Evolutionary conservation across 2,888 invertebrate genomes (phyloP).

Genomic region (Ernsta delagoae): DNA sequence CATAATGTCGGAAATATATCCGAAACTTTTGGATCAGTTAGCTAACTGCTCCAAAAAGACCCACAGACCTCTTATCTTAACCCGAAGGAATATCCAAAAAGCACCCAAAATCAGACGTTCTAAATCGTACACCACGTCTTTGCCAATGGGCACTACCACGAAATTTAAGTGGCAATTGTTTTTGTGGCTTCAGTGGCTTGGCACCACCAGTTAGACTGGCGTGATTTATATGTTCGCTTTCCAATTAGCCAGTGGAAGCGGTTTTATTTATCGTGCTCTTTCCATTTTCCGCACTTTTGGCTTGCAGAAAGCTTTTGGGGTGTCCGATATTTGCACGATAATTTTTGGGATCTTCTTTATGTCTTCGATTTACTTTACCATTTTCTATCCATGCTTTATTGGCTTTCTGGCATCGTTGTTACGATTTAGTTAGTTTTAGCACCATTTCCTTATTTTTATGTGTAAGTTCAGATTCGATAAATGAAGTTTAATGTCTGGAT

Average conservation of each 20-base stretch:
- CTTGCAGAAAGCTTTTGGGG: conserved; percentile 38
- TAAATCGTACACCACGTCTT: conserved; percentile 26
- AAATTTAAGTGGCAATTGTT: conserved; percentile 60
- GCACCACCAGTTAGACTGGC: conserved; percentile 61
- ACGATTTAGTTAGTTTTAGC: no score
- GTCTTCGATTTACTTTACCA: background rate
- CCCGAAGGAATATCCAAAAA: background rate
- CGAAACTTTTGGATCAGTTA: no score
- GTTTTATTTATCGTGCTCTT: conserved; percentile 78
- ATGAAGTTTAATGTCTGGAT: no score
- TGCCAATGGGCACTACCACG: conserved; percentile 42
- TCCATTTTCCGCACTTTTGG: conserved; percentile 75
- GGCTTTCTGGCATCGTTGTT: no score
- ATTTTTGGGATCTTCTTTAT: background rate
- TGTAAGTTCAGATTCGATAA: no score
- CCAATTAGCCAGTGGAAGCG: conserved; percentile 74
- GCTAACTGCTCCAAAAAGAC: background rate
- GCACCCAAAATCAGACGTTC: conserved; percentile 5
- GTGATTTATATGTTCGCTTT: conserved; percentile 78
- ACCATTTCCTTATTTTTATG: no score
- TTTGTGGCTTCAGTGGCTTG: conserved; percentile 64
- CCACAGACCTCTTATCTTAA: no score
- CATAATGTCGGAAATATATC: no score
- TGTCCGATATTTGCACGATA: conserved; percentile 12
- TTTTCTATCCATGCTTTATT: background rate